These are phyloP conservation scores for Saturnia japonica DNA, from an alignment of 2,888 invertebrate species.

Conservation along the genomic window DNA sequence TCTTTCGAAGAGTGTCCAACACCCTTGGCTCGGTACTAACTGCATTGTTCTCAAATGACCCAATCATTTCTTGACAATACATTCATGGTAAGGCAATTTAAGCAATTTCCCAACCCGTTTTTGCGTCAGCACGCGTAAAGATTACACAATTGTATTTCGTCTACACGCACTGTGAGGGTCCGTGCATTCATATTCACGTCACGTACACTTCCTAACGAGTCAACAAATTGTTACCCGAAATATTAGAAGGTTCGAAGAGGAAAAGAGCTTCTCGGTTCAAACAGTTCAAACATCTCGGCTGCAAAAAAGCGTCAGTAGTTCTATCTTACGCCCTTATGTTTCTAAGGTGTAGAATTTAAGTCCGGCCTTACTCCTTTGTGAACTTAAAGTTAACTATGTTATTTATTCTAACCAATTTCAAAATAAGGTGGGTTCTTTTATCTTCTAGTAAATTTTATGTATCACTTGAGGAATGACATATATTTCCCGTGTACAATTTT, in stretches of 20 bases:
- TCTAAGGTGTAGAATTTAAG: neutral
- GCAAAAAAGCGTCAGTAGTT: neutral
- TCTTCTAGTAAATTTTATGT: too few relatives aligned
- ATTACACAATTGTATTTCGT: slow-evolving; percentile 89
- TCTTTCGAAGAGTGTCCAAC: too few relatives aligned
- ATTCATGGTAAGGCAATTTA: neutral
- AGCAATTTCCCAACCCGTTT: neutral
- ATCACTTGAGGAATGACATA: too few relatives aligned
- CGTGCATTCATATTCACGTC: neutral
- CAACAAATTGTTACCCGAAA: slow-evolving; percentile 8
- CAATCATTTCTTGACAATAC: neutral
- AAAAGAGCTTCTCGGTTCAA: slow-evolving; percentile 10
- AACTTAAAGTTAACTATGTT: neutral
- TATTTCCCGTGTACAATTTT: too few relatives aligned
- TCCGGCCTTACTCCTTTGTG: neutral
- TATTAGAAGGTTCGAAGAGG: neutral
- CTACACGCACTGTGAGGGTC: neutral
- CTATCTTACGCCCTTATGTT: neutral
- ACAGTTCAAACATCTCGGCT: neutral
- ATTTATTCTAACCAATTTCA: neutral
- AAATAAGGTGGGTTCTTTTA: too few relatives aligned
- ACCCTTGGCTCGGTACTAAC: too few relatives aligned
- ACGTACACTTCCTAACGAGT: slow-evolving; percentile 9
- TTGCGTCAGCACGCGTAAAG: neutral
- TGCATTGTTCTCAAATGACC: neutral